Percentiles rank a stretch among this genome's conserved stretches.
Conservation (phyloP, 2,113 vertebrate species). For the Paracanthobrama guichenoti region DNA sequence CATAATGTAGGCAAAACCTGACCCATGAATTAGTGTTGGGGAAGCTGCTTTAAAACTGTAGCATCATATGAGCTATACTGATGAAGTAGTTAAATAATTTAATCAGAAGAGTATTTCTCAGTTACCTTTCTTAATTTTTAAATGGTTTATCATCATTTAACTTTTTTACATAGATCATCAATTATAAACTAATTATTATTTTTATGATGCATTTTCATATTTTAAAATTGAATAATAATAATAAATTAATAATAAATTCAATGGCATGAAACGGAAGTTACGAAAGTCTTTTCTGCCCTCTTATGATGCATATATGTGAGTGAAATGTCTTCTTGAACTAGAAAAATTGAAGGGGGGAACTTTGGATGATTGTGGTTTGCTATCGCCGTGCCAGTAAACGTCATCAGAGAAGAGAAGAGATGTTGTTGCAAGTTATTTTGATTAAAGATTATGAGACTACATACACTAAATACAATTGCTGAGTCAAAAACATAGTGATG, state of each 20-base stretch:
- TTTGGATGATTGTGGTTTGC: too few relatives aligned
- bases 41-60: neutral
- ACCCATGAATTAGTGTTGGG: neutral
- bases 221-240: neutral
- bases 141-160: neutral
- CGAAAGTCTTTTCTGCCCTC: too few relatives aligned
- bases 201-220: neutral
- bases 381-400: too few relatives aligned
- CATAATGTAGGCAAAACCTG: neutral
- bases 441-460: too few relatives aligned
- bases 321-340: too few relatives aligned
- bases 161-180: neutral
- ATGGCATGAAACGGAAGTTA: too few relatives aligned
- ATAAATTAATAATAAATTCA: neutral
- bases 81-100: neutral
- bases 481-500: neutral
- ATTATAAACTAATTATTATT: neutral
- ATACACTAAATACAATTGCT: neutral
- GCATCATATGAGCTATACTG: neutral
- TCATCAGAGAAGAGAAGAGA: too few relatives aligned
- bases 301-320: too few relatives aligned
- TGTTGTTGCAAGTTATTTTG: too few relatives aligned
- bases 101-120: neutral
- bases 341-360: too few relatives aligned
- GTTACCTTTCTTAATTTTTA: neutral